A percentile compares a stretch with the other conserved stretches of the same genome.
phyloP scores from a whole-genome alignment of 2,113 vertebrate genomes.

The Promerops cafer region DNA sequence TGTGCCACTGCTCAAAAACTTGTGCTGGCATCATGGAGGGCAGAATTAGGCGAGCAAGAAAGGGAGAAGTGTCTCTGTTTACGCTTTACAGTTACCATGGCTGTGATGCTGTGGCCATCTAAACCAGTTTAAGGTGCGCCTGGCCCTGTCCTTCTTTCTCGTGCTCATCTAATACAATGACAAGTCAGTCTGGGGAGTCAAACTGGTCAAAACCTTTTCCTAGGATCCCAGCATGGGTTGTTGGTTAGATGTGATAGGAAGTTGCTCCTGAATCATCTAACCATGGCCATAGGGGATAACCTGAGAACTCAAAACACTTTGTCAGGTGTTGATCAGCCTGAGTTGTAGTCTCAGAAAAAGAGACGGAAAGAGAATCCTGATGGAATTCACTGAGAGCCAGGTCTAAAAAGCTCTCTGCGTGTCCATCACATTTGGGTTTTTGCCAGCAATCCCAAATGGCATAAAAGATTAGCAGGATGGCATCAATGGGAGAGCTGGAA shows the following conservation, averaged over 20 bases:
- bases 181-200: not conserved
- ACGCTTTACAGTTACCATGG: fast-evolving
- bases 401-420: too few species aligned
- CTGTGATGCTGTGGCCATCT: not conserved
- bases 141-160: not conserved
- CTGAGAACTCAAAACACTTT: not conserved
- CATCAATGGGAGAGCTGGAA: too few species aligned
- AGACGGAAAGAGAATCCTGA: not conserved
- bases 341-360: not conserved
- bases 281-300: fast-evolving
- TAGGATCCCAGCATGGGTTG: not conserved
- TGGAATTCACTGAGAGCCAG: too few species aligned
- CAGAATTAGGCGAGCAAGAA: not conserved
- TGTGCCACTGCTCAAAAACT: not conserved
- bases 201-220: not conserved
- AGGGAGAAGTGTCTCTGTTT: not conserved
- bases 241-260: not conserved
- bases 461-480: too few species aligned
- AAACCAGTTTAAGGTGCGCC: not conserved
- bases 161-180: not conserved
- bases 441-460: too few species aligned
- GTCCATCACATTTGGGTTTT: too few species aligned
- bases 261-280: not conserved
- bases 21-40: not conserved
- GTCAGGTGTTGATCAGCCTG: not conserved